Base-by-base conservation (phyloP, 2,888 invertebrate species). In the Sarcophaga variegata region DNA sequence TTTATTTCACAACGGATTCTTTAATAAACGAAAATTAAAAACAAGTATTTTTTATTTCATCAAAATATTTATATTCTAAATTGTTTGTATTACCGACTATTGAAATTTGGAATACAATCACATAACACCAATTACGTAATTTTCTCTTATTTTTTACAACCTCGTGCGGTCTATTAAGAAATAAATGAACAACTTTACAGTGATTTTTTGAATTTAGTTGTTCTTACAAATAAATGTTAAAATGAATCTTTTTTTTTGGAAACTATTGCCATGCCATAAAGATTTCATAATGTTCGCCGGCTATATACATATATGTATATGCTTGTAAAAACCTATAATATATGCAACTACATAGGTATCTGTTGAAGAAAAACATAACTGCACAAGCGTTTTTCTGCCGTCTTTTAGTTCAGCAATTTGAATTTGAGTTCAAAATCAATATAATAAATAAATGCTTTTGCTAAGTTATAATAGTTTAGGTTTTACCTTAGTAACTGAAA, bases 61-160 rank as follows among this genome's bases (percentile, higher is more conserved):
- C 54, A 12, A 5, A 54, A 54, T 54, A 17, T 54, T 54, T 12
- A 54, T 17, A 54, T 54, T 12, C 17, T 54, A 54, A 4, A 54
- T 54, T 54, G 12, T 54, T 5, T 14, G 4, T 3, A 63, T 70
- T 54, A 27, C 10, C 54, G 71, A 76, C 12, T 59, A 76, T 72
- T 75, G 14, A 64, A 69, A 77, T 78, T 70, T 71, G 78, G 83
- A 87, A 84, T 87, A 67, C 63, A 88, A 88, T 89, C 89, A 88
- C 86, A 89, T 89, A 89, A 89, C 88, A 89, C 45, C 80, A 84
- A 81, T 89, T 89, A 89, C 89, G 89, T 89, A 89, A 89, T 88
- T 85, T 70, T 78, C 47, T 80, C 78, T 71, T 87, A 79, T 80
- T 64, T 70, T 69, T 60, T 77, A 10, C 77, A 60, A 54, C 62